phyloP scores from a whole-genome alignment of 2,888 invertebrate species.

The Apamea epomidion region DNA sequence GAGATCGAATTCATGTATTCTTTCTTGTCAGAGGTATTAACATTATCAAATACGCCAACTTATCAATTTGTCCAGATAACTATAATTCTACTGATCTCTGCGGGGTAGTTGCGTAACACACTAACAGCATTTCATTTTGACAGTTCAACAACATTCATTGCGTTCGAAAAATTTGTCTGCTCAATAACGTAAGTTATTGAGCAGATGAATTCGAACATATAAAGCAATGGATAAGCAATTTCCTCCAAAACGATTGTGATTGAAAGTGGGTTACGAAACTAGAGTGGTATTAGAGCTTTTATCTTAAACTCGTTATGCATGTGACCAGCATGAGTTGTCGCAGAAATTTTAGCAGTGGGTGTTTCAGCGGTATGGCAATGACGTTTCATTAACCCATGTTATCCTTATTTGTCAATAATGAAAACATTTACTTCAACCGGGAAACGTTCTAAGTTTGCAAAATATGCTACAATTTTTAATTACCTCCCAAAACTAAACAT shows the following conservation, averaged over 20 bases:
- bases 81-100: not conserved
- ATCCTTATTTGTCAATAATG: constrained; percentile 37
- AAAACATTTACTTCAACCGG: constrained; percentile 4
- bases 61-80: not conserved
- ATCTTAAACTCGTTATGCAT: constrained; percentile 1
- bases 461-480: not conserved
- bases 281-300: not conserved
- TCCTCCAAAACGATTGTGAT: not conserved
- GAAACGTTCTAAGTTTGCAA: not conserved
- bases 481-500: not conserved
- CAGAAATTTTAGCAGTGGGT: not conserved
- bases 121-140: not conserved
- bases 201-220: not conserved
- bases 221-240: not conserved
- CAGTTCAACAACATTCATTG: not conserved
- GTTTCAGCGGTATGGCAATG: constrained; percentile 13
- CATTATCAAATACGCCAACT: not conserved
- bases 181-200: not conserved
- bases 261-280: not conserved
- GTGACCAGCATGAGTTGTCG: constrained; percentile 8
- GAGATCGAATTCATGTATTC: not conserved
- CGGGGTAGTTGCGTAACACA: not conserved
- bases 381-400: constrained; percentile 19
- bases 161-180: not conserved
- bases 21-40: not conserved